These are phyloP conservation scores for Drosophila funebris DNA, from an alignment of 1,140 invertebrate genomes.

Conservation along the genomic window DNA sequence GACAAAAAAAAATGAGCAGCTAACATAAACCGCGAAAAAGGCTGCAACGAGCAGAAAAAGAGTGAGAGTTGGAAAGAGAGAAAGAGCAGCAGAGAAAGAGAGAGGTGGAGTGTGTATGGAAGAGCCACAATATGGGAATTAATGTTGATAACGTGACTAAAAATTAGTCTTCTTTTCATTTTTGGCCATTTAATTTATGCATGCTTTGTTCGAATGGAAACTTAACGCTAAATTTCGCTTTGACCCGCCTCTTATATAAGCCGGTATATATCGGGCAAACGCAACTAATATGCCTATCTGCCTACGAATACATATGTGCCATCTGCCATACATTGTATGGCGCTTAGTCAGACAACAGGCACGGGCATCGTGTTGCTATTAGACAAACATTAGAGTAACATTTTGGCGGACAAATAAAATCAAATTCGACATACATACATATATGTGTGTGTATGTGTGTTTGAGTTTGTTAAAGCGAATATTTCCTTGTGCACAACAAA, in stretches of 20 bases:
- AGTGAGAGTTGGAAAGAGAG: background rate
- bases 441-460: background rate
- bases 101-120: background rate
- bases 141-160: conserved; percentile 39
- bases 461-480: background rate
- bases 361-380: background rate
- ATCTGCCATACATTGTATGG: conserved; percentile 7
- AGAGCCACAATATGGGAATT: background rate
- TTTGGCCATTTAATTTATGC: conserved; percentile 28
- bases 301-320: background rate
- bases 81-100: conserved; percentile 13
- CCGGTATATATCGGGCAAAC: conserved; percentile 45
- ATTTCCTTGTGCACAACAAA: conserved; percentile 2
- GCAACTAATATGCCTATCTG: conserved; percentile 57
- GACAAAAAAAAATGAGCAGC: conserved; percentile 3
- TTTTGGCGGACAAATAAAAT: conserved; percentile 51
- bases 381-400: conserved; percentile 23
- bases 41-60: background rate
- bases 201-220: conserved; percentile 38
- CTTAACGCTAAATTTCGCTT: no score
- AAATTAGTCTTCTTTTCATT: conserved; percentile 2
- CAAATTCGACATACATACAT: conserved; percentile 50
- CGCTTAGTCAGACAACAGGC: background rate
- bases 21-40: background rate
- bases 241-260: conserved; percentile 69